These are phyloP conservation scores for Anhinga anhinga DNA, from an alignment of 2,113 vertebrate species.

Conservation along the genomic window DNA sequence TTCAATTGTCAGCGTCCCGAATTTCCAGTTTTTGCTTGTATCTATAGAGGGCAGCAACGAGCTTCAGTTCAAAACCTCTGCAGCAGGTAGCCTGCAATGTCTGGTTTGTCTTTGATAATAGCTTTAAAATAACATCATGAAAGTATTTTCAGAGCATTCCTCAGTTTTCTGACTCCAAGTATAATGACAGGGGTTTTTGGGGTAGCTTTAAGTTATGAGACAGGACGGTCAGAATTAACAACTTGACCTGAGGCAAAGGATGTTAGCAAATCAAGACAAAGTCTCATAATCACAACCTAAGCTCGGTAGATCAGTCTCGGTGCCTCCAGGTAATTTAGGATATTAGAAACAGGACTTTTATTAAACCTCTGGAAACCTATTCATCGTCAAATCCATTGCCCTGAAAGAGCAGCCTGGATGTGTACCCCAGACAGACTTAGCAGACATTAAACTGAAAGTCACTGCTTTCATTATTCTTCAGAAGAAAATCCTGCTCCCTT, in stretches of 20 bases:
- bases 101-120: background rate
- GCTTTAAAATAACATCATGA: background rate
- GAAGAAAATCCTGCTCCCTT: background rate
- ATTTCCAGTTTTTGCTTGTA: background rate
- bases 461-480: background rate
- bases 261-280: background rate
- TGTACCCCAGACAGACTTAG: background rate
- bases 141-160: background rate
- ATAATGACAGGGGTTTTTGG: background rate
- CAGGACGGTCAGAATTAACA: constrained; percentile 1
- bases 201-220: background rate
- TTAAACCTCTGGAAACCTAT: constrained; percentile 19
- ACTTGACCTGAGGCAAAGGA: background rate
- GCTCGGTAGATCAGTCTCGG: background rate
- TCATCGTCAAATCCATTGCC: background rate
- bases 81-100: background rate
- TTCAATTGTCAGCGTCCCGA: background rate
- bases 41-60: constrained; percentile 79
- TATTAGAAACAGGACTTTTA: constrained; percentile 54
- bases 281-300: background rate
- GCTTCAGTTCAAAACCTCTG: constrained; percentile 34
- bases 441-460: background rate
- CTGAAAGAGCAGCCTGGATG: background rate
- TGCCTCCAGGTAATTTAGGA: constrained; percentile 16
- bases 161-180: background rate